Evolutionary conservation across 2,797 vertebrate genomes (phyloP).

Genomic region (Clarias platycephalus): DNA sequence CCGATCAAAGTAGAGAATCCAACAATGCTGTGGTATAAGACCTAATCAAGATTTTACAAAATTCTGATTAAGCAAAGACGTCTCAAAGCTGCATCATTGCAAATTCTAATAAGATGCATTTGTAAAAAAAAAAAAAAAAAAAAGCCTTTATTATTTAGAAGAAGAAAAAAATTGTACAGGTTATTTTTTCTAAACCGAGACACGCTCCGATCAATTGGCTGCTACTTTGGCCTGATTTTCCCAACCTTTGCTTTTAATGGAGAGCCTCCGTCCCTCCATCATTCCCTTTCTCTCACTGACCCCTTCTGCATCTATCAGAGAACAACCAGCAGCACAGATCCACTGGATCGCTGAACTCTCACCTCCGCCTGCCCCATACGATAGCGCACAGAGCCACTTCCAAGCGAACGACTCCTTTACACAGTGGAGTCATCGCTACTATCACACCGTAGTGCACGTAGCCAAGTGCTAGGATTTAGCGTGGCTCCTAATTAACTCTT

Average conservation of each 20-base stretch:
- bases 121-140: slow-evolving; percentile 56
- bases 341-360: slow-evolving; percentile 70
- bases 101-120: slow-evolving; percentile 59
- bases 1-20: neutral
- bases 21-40: slow-evolving; percentile 22
- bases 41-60: slow-evolving; percentile 10
- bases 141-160: slow-evolving; percentile 55
- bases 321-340: slow-evolving; percentile 98
- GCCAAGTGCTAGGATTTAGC: slow-evolving; percentile 14
- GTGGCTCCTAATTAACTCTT: slow-evolving; percentile 17
- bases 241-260: slow-evolving; percentile 82
- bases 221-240: slow-evolving; percentile 85
- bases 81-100: slow-evolving; percentile 93
- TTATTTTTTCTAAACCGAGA: slow-evolving; percentile 20
- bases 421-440: slow-evolving; percentile 5
- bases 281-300: slow-evolving; percentile 58
- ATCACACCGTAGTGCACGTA: neutral
- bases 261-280: slow-evolving; percentile 61
- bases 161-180: slow-evolving; percentile 51
- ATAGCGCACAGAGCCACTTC: slow-evolving; percentile 30
- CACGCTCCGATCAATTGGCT: slow-evolving; percentile 79
- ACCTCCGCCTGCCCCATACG: slow-evolving; percentile 44
- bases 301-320: slow-evolving; percentile 79
- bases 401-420: slow-evolving; percentile 21
- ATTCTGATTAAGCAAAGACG: slow-evolving; percentile 34